Evolutionary conservation across 2,888 invertebrate genomes (phyloP).

Genomic region (Pandemis cinnamomeana): DNA sequence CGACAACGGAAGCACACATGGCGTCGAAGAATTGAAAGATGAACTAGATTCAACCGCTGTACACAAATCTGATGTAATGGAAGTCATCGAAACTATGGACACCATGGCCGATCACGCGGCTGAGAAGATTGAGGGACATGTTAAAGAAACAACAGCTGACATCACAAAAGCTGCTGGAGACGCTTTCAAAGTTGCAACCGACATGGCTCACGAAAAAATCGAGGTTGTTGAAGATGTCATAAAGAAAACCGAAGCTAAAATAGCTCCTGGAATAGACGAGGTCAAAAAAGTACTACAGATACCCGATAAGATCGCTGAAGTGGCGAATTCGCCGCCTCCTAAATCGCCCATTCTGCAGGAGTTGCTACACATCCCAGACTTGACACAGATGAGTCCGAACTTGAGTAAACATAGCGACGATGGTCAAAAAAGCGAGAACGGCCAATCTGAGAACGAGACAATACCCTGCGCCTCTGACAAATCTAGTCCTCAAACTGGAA

Average conservation of each 20-base stretch:
- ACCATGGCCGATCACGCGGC: slow-evolving; percentile 46
- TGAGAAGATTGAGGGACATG: slow-evolving; percentile 38
- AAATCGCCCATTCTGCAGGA: slow-evolving; percentile 76
- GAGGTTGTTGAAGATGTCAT: slow-evolving; percentile 70
- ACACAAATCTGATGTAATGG: slow-evolving; percentile 51
- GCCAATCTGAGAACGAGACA: slow-evolving; percentile 80
- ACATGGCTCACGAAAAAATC: slow-evolving; percentile 61
- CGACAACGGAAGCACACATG: slow-evolving; percentile 69
- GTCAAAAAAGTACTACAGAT: slow-evolving; percentile 66
- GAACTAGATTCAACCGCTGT: slow-evolving; percentile 52
- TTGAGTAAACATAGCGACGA: slow-evolving; percentile 77
- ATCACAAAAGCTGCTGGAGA: slow-evolving; percentile 46
- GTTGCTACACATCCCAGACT: slow-evolving; percentile 72
- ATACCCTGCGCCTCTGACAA: slow-evolving; percentile 80
- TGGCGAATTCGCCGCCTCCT: slow-evolving; percentile 74
- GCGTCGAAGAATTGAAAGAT: slow-evolving; percentile 65
- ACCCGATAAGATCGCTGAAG: slow-evolving; percentile 67
- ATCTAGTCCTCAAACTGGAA: slow-evolving; percentile 75
- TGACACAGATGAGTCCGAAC: slow-evolving; percentile 72
- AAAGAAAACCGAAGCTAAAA: slow-evolving; percentile 63
- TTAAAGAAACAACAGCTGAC: slow-evolving; percentile 38
- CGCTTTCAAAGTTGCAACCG: slow-evolving; percentile 51
- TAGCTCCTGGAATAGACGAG: slow-evolving; percentile 63
- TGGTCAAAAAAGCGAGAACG: slow-evolving; percentile 75
- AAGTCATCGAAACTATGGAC: slow-evolving; percentile 59